phyloP scores from a whole-genome alignment of 2,888 invertebrate genomes.

The Drosophila maculinotata region DNA sequence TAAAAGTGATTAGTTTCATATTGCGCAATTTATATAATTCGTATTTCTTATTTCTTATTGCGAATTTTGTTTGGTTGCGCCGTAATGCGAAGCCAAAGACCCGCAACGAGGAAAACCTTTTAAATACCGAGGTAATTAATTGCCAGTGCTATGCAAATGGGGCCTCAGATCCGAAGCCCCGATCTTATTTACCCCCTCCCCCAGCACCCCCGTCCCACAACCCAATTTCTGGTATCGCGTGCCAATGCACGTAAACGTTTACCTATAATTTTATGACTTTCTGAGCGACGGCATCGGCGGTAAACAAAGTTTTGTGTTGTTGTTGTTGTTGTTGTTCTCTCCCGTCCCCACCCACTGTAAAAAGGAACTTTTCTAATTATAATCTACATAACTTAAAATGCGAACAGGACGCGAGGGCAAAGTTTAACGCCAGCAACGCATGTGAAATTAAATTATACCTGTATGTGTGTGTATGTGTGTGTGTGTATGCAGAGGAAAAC shows the following conservation, averaged over 20 bases:
- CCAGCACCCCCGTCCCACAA: background rate
- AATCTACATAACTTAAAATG: constrained; percentile 81
- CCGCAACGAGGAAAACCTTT: constrained; percentile 56
- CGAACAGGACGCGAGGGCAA: constrained; percentile 70
- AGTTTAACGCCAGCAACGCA: constrained; percentile 69
- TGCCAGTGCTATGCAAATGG: constrained; percentile 60
- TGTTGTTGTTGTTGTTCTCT: constrained; percentile 7
- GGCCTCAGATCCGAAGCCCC: constrained; percentile 10
- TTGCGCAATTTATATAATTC: constrained; percentile 72
- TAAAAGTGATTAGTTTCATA: constrained; percentile 78
- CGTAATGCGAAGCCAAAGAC: constrained; percentile 43
- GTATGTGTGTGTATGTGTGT: constrained; percentile 20
- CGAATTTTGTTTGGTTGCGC: constrained; percentile 38
- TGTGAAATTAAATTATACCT: constrained; percentile 75
- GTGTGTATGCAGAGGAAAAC: constrained; percentile 17
- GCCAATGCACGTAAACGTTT: constrained; percentile 79
- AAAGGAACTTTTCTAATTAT: constrained; percentile 77
- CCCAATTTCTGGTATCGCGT: constrained; percentile 32
- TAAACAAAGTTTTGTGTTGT: constrained; percentile 40
- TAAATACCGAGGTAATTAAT: constrained; percentile 72
- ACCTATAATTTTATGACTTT: constrained; percentile 81
- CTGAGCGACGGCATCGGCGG: constrained; percentile 42
- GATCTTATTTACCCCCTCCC: background rate
- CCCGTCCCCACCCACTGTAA: background rate
- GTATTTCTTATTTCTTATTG: constrained; percentile 44